Evolutionary conservation across 2,113 vertebrate genomes (phyloP).

Genomic region (Alethe diademata): DNA sequence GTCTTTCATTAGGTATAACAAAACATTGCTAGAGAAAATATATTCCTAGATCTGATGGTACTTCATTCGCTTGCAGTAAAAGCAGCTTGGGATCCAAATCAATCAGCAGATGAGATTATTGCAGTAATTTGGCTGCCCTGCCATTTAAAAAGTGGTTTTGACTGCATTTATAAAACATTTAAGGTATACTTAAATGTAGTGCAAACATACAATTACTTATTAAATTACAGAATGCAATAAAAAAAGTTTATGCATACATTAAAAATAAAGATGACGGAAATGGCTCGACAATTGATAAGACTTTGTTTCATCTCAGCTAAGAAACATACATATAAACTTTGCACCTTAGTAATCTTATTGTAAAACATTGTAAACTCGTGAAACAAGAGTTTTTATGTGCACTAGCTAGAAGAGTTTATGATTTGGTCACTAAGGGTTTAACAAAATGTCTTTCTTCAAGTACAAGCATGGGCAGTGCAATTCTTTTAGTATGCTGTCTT

Average conservation of each 20-base stretch:
- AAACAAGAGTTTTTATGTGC: neutral
- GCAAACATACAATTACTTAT: neutral
- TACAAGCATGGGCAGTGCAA: neutral
- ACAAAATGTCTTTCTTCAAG: neutral
- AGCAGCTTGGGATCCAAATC: conserved; percentile 54
- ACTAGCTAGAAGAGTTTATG: neutral
- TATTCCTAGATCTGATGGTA: conserved; percentile 40
- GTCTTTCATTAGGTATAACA: conserved; percentile 70
- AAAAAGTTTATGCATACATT: neutral
- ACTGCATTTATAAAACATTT: conserved; percentile 31
- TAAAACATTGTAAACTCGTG: neutral
- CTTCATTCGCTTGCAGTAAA: conserved; percentile 46
- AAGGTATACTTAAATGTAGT: neutral
- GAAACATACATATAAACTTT: neutral
- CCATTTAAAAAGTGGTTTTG: conserved; percentile 18
- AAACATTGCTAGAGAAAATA: conserved; percentile 71
- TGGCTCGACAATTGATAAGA: neutral
- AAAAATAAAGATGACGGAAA: conserved; percentile 34
- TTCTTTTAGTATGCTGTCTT: neutral
- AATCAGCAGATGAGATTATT: conserved; percentile 43
- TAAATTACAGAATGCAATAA: neutral
- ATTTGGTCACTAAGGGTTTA: neutral
- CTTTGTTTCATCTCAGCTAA: neutral
- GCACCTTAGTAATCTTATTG: conserved; percentile 5
- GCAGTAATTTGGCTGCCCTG: neutral